Evolutionary conservation across 2,888 invertebrate species (phyloP).

Genomic region (Carterocephalus palaemon): DNA sequence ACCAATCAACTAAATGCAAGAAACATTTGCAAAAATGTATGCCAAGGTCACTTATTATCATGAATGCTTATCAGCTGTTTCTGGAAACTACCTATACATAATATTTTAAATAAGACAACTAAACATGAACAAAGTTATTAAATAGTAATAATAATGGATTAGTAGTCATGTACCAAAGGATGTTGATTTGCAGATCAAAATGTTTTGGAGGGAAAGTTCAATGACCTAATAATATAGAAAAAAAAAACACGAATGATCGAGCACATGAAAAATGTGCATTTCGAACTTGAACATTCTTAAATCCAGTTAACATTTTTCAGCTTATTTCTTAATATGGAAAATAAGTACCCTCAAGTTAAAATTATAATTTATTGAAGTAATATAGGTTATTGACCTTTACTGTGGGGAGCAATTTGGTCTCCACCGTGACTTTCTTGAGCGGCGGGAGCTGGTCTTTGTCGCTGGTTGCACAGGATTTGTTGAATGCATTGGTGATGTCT

Average conservation of each 20-base stretch:
- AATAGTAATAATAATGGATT: not conserved
- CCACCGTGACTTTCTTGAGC: constrained; percentile 73
- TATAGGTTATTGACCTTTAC: constrained; percentile 55
- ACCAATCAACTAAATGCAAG: too few species aligned
- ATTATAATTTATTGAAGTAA: constrained; percentile 21
- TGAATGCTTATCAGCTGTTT: too few species aligned
- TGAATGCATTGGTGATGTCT: constrained; percentile 88
- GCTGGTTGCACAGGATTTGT: constrained; percentile 58
- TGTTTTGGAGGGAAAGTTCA: constrained; percentile 62
- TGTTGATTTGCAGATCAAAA: constrained; percentile 7
- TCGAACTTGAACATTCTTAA: not conserved
- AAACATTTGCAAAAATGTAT: too few species aligned
- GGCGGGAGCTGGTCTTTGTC: constrained; percentile 62
- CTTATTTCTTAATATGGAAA: constrained; percentile 1
- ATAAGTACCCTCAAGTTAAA: constrained; percentile 42
- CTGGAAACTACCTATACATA: too few species aligned
- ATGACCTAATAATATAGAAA: constrained; percentile 40
- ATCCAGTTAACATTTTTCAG: not conserved
- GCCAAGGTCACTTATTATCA: too few species aligned
- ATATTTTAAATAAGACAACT: not conserved
- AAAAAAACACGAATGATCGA: too few species aligned
- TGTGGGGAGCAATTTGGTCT: constrained; percentile 69
- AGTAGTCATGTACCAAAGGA: not conserved
- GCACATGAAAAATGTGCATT: too few species aligned
- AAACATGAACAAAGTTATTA: not conserved